Percentiles rank a stretch among this genome's conserved stretches.
Conservation (phyloP, 1,140 invertebrate species). For the Drosophila biarmipes region DNA sequence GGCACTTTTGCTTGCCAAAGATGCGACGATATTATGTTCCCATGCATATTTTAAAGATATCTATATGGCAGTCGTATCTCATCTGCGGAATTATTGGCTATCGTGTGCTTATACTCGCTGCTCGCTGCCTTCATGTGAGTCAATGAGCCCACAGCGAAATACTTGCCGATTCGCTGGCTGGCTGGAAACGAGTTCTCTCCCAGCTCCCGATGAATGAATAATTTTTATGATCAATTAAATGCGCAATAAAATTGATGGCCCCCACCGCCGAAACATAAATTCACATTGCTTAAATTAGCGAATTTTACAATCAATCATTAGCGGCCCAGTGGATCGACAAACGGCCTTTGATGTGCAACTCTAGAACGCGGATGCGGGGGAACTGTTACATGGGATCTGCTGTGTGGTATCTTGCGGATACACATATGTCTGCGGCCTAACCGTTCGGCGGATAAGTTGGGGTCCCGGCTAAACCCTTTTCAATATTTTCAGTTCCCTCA, state of each 20-base stretch:
- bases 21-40: conserved; percentile 40
- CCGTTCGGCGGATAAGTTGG: conserved; percentile 58
- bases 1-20: conserved; percentile 43
- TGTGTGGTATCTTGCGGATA: conserved; percentile 37
- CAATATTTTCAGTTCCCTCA: conserved; percentile 57
- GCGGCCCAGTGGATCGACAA: conserved; percentile 48
- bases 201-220: conserved; percentile 71
- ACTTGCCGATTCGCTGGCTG: conserved; percentile 40
- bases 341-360: conserved; percentile 63
- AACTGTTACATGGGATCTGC: conserved; percentile 28
- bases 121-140: conserved; percentile 26
- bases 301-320: conserved; percentile 82
- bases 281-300: conserved; percentile 80
- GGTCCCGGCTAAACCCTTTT: conserved; percentile 74
- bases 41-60: conserved; percentile 75
- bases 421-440: conserved; percentile 60
- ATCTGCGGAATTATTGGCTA: conserved; percentile 38
- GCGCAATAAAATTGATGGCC: conserved; percentile 76
- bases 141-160: conserved; percentile 47
- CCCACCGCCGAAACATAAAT: conserved; percentile 63
- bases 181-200: conserved; percentile 46
- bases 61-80: conserved; percentile 55
- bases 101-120: conserved; percentile 36
- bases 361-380: conserved; percentile 3
- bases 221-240: conserved; percentile 82